These are phyloP conservation scores for Archaeoteleia sp. DNA, from an alignment of 2,888 invertebrate genomes.

Conservation along the genomic window DNA sequence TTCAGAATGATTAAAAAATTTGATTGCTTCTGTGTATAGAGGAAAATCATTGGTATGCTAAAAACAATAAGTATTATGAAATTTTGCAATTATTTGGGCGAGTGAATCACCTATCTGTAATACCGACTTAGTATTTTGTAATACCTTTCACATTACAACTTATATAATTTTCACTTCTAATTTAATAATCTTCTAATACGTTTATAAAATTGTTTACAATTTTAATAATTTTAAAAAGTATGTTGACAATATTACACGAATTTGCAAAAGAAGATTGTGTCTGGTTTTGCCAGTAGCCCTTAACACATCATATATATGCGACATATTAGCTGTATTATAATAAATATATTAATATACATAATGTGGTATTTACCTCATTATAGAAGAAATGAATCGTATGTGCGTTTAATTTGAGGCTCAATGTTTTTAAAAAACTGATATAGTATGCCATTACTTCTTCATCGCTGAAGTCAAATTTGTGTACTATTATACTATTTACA, in stretches of 20 bases:
- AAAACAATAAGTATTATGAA: conserved; percentile 60
- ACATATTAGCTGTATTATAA: too few relatives aligned
- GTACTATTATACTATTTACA: conserved; percentile 99
- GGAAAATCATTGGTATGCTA: conserved; percentile 99
- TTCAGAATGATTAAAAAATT: conserved; percentile 99
- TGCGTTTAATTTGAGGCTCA: conserved; percentile 97
- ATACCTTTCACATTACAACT: too few relatives aligned
- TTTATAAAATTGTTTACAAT: conserved; percentile 29
- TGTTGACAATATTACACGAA: too few relatives aligned
- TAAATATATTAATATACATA: conserved; percentile 5
- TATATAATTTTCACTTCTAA: not conserved
- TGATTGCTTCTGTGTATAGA: conserved; percentile 98
- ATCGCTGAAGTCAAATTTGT: conserved; percentile 99
- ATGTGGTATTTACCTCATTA: conserved; percentile 86
- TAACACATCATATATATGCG: too few relatives aligned
- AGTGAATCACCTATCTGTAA: too few relatives aligned
- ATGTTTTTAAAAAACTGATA: conserved; percentile 98
- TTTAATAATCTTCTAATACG: conserved; percentile 33
- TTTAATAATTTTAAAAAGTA: too few relatives aligned
- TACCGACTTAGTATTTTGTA: too few relatives aligned
- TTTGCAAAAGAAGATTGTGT: too few relatives aligned
- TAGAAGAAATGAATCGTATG: conserved; percentile 99
- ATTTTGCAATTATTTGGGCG: too few relatives aligned
- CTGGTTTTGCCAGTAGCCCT: too few relatives aligned
- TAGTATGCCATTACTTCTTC: conserved; percentile 99